Evolutionary conservation across 2,797 vertebrate genomes (phyloP), one percentile per base, ranked within the genome.

Genomic region (Typhlichthys eigenmanni): DNA sequence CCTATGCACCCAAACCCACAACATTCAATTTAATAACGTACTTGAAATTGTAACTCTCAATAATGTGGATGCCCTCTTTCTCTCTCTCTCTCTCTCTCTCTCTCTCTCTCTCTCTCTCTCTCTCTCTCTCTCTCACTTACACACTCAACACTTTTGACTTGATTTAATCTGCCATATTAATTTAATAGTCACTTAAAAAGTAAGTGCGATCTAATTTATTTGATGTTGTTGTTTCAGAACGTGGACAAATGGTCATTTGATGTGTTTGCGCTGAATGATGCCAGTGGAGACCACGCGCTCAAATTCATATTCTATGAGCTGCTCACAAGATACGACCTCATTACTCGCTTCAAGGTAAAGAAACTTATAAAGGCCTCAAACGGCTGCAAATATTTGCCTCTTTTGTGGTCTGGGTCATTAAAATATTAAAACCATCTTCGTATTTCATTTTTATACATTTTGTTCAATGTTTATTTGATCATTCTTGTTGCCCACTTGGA

Each of bases 221-320:
- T 12, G 46, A 14, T 73, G 56, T 62, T 0, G 54, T 64, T 55
- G 55, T 63, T 13, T 69, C 91, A 99, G 97, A 92, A 97, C 76
- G 93, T 98, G 75, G 96, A 99, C 89, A 95, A 93, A 68, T 98
- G 96, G 96, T 96, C 96, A 5, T 99, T 99, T 54, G 95, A 99
- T 55, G 96, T 98, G 66, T 99, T 99, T 76, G 95, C 95, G 60
- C 92, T 99, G 62, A 98, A 98, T 0, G 96, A 98, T 14, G 93
- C 95, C 76, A 99, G 97, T 49, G 94, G 95, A 0, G 96, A 99
- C 67, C 98, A 99, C 47, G 94, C 95, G 0, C 93, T 99, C 75
- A 99, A 99, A 89, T 99, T 97, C 88, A 98, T 99, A 91, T 98
- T 99, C 90, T 98, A 98, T 64, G 98, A 99, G 87, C 89, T 99